phyloP scores from a whole-genome alignment of 2,888 invertebrate species.

The Carterocephalus palaemon region DNA sequence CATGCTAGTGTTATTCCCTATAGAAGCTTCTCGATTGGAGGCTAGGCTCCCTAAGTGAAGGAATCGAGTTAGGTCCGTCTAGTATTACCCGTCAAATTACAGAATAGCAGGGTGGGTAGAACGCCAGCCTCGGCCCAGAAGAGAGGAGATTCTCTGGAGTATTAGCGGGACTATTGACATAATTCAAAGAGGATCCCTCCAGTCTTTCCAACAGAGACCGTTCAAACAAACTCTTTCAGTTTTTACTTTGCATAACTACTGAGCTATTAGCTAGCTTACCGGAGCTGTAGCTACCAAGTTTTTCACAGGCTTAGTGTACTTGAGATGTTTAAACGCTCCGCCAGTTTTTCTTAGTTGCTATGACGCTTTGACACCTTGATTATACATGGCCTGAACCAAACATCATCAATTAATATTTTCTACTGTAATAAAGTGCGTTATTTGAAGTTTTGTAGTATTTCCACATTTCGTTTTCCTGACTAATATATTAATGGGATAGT shows the following conservation, averaged over 20 bases:
- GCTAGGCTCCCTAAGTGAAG: constrained; percentile 4
- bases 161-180: constrained; percentile 18
- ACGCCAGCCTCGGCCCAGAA: not conserved
- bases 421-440: too few species aligned
- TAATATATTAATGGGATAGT: too few species aligned
- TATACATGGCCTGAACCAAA: too few species aligned
- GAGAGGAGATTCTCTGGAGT: constrained; percentile 10
- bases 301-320: not conserved
- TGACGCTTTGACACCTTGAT: too few species aligned
- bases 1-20: too few species aligned
- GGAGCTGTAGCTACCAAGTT: not conserved
- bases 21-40: too few species aligned
- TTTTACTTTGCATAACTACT: constrained; percentile 2
- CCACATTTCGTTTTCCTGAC: too few species aligned
- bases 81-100: constrained; percentile 22
- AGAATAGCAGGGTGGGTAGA: constrained; percentile 9
- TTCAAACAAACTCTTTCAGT: constrained; percentile 13
- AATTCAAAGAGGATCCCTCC: constrained; percentile 13
- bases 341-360: too few species aligned
- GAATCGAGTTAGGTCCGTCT: constrained; percentile 20
- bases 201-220: constrained; percentile 11
- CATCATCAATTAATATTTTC: too few species aligned
- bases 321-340: too few species aligned
- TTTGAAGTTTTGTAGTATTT: too few species aligned
- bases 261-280: not conserved